Evolutionary conservation across 2,888 invertebrate genomes (phyloP), one percentile per base, ranked within the genome.

Genomic region (Drosophila kanekoi): DNA sequence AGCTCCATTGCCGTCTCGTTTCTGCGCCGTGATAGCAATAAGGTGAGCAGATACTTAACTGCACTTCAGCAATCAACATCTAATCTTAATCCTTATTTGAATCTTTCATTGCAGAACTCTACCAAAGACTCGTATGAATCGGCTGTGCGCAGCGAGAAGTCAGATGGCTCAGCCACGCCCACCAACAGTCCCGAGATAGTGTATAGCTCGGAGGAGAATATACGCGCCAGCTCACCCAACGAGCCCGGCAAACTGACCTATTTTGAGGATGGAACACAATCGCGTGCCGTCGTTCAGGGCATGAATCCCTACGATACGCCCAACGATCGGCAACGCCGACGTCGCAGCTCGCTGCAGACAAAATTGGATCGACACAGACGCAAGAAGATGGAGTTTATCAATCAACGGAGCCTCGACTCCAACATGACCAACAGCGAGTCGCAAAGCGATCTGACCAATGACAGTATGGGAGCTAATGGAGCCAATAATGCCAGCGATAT

Each of bases 1-100:
- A 93, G 92, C 72, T 93, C 93, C 33, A 93, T 87, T 90, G 93
- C 90, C 84, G 91, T 91, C 18, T 87, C 91, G 28, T 91, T 92
- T 67, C 71, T 92, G 74, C 79, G 93, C 72, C 91, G 91, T 56
- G 92, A 92, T 65, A 90, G 68, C 72, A 89, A 84, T 76, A 92
- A 92, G 90, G 92, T 92, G 53, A 89, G 89, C 63, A 18, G 18
- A 18, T n/a, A n/a, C n/a, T n/a, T n/a, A n/a, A n/a, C n/a, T n/a
- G n/a, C n/a, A n/a, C n/a, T n/a, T n/a, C n/a, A n/a, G n/a, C n/a
- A n/a, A n/a, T n/a, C n/a, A n/a, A n/a, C n/a, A n/a, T n/a, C n/a
- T 52, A 37, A 11, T 18, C 2, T 3, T 23, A 6, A 28, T 5
- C 11, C 3, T 1, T 1, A 44, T 28, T n/a, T 9, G 18, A 8